phyloP scores from a whole-genome alignment of 2,797 vertebrate species.

The Sardinella longiceps region DNA sequence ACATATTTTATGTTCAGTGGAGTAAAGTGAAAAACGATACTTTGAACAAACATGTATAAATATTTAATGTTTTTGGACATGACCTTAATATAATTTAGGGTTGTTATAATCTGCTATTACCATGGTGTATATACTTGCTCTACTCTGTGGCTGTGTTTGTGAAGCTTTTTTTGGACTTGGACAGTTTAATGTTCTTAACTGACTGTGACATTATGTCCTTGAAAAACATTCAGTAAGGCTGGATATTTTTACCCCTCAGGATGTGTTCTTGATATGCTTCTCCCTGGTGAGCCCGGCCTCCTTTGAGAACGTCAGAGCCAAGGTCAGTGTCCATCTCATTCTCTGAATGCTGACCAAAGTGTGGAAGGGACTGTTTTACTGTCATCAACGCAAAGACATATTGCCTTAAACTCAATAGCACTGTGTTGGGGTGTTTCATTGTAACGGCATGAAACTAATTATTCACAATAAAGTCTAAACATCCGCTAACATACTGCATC shows the following conservation, averaged over 20 bases:
- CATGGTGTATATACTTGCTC: background rate
- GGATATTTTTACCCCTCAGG: constrained; percentile 66
- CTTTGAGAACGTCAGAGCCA: constrained; percentile 88
- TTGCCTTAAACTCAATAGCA: background rate
- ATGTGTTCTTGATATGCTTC: constrained; percentile 90
- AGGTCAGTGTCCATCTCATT: constrained; percentile 71
- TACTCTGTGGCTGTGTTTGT: background rate
- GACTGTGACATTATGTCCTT: background rate
- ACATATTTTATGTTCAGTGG: background rate
- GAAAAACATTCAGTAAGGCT: background rate
- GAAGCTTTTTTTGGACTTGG: background rate
- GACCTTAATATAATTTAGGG: background rate
- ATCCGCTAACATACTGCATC: background rate
- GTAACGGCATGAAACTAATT: background rate
- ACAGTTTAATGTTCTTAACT: background rate
- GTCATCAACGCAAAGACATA: background rate
- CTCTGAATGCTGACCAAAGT: background rate
- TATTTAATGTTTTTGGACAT: background rate
- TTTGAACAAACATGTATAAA: background rate
- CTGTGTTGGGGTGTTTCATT: background rate
- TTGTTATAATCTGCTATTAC: too few relatives aligned
- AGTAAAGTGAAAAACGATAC: background rate
- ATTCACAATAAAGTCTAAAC: background rate
- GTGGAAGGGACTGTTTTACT: background rate
- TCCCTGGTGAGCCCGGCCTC: constrained; percentile 89